These are phyloP conservation scores for Gadus chalcogrammus DNA, from an alignment of 2,113 vertebrate genomes.

Conservation along the genomic window DNA sequence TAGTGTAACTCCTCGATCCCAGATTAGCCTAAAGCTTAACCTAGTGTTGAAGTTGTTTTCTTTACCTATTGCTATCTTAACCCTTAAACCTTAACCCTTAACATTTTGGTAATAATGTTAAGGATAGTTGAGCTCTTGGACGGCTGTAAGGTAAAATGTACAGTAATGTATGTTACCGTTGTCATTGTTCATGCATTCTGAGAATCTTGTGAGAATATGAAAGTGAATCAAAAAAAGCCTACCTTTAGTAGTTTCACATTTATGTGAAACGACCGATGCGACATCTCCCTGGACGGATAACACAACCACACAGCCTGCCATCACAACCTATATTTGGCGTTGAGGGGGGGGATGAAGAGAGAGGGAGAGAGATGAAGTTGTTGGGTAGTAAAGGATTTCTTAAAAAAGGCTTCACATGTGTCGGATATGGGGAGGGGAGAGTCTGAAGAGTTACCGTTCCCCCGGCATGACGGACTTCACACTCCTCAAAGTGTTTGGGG, in stretches of 20 bases:
- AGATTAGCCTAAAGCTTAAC: no score
- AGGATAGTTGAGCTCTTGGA: no score
- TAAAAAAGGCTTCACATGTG: not conserved
- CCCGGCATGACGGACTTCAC: slow-evolving; percentile 8
- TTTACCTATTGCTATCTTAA: no score
- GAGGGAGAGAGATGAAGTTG: slow-evolving; percentile 11
- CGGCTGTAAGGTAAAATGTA: not conserved
- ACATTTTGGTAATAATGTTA: no score
- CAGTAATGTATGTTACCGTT: not conserved
- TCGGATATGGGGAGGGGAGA: not conserved
- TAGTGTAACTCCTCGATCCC: no score
- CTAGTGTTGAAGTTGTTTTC: no score
- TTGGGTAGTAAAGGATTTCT: not conserved
- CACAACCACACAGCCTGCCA: slow-evolving; percentile 46
- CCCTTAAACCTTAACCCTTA: no score
- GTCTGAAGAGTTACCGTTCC: not conserved
- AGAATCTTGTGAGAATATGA: not conserved
- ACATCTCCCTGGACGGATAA: slow-evolving; percentile 16
- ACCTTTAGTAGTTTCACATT: slow-evolving; percentile 23
- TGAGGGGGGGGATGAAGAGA: slow-evolving; percentile 16
- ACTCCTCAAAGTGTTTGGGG: slow-evolving; percentile 52
- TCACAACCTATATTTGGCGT: slow-evolving; percentile 21
- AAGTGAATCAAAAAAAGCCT: not conserved
- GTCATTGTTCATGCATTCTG: not conserved
- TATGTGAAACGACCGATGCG: slow-evolving; percentile 14